Base-by-base conservation (phyloP, 1,140 invertebrate genomes). In the Calephelis nemesis region DNA sequence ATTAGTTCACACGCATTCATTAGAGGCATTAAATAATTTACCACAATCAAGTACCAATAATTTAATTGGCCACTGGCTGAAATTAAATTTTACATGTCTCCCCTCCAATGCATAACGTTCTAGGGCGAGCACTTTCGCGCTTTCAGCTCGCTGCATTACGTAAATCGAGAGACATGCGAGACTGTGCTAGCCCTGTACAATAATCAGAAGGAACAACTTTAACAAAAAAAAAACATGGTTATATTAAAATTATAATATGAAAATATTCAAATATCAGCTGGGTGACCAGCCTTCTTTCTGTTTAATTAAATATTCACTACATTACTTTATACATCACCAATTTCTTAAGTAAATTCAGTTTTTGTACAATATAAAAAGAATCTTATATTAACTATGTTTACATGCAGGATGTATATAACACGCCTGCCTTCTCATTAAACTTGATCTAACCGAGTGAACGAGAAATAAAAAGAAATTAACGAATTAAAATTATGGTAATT, bases 231-330 rank as follows among this genome's bases (percentile, higher is more conserved):
- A 91, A 91, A 91, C 87, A 89, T 81, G 87, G 87, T 90, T 91
- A 91, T 89, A 90, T 89, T 90, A 91, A 91, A 91, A 91, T 91
- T 89, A 91, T 91, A 91, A 91, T 91, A 91, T 91, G 89, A 91
- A 91, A 91, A 91, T 91, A 91, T 91, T 91, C 89, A 91, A 91
- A 90, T 90, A 90, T 89, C 72, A 79, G 81, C 87, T 81, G 89
- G 87, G 90, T 84, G 79, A 85, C 81, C 87, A 86, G 84, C 87
- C 83, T 82, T 87, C 78, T 89, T 87, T 90, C 84, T 88, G 84
- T 89, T 88, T 87, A 90, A 88, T 90, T 91, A 90, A 91, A 91
- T 91, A 91, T 85, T 89, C 80, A 86, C 87, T 90, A 90, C 84
- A 85, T 87, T 90, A 88, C 87, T 88, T 91, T 91, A 88, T 90